Evolutionary conservation across 2,888 invertebrate genomes (phyloP), one percentile per base, ranked within the genome.

Genomic region (Scaptomyza polygonia): DNA sequence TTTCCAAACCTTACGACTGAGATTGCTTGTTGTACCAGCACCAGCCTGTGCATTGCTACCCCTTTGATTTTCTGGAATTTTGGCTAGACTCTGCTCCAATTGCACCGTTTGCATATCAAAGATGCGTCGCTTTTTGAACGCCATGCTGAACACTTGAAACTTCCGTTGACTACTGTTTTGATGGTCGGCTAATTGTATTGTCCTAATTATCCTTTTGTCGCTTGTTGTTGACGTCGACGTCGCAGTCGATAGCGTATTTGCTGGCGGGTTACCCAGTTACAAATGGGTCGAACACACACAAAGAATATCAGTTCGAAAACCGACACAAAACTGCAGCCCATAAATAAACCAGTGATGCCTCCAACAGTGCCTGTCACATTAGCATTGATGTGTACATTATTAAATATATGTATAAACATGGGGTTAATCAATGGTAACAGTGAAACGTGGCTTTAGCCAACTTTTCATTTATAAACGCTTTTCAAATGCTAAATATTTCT

Each of bases 271-370:
- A 88, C 48, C 89, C 90, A 90, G 70, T 89, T 82, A 54, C 89
- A 89, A 12, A 84, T 66, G 16, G 91, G 90, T 30, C 90, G 86
- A 21, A 90, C 85, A 42, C 87, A 83, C n/a, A 82, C 65, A 21
- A 90, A 90, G 70, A 90, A 93, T 29, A 95, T 74, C 21, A 95
- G 79, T 88, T 95, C 95, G 53, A 95, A 93, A 5, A 93, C 93
- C 0, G 95, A 94, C 72, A 95, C 93, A 11, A 95, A 92, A 49
- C 95, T 95, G 86, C 95, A 95, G 8, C 95, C 95, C 44, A 95
- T 93, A 91, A 95, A 94, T 14, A 95, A 91, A 27, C 95, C 94
- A 0, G 95, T 92, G 2, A 95, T 92, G 48, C 95, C 95, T 0
- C 95, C 95, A 74, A 95, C 94, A 1, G 94, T 94, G 64, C 95